Base-by-base conservation (phyloP, 2,797 vertebrate genomes). In the Macropus fuliginosus region DNA sequence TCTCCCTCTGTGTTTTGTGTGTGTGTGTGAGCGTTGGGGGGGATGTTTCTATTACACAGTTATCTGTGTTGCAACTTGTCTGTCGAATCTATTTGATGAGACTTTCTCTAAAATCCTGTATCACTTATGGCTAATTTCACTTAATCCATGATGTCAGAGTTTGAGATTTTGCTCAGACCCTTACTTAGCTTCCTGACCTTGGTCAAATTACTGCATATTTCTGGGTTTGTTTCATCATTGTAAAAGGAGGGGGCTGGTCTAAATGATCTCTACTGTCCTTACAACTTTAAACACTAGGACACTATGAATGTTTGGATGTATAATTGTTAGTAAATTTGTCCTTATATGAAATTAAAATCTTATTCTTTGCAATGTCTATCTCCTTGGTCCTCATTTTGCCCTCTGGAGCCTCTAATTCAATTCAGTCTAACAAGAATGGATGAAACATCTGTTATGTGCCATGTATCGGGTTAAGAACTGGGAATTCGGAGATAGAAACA, bases 1-100 rank as follows among this genome's bases (percentile, higher is more conserved):
- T 94, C 92, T 96, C 93, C 92, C 46, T 57, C 56, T 31, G 50
- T 29, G 29, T 34, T 29, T 14, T 50, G 4, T 91, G 95, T 66
- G 13, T n/a, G 31, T 66, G 59, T 62, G 57, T 59, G 31, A 16
- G 62, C 16, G 31, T 62, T n/a, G 12, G 31, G 12, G 16, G 13
- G 21, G 8, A 46, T 81, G 16, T 81, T 81, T 81, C 40, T 1
- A 27, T 81, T 81, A 81, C 40, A 46, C 74, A 81, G 27, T 81
- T 46, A 46, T 27, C 74, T 24, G 40, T 46, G 40, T 24, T 24
- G 74, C 9, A 1, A 46, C 74, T 24, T 81, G 21, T 46, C 21
- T 24, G 40, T 66, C 31, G 18, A 66, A 66, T 34, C 14, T 1
- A 46, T 81, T 81, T 40, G 40, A 11, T 81, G 40, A 81, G 40